phyloP scores from a whole-genome alignment of 2,113 vertebrate genomes.

The Cryptotis parvus region DNA sequence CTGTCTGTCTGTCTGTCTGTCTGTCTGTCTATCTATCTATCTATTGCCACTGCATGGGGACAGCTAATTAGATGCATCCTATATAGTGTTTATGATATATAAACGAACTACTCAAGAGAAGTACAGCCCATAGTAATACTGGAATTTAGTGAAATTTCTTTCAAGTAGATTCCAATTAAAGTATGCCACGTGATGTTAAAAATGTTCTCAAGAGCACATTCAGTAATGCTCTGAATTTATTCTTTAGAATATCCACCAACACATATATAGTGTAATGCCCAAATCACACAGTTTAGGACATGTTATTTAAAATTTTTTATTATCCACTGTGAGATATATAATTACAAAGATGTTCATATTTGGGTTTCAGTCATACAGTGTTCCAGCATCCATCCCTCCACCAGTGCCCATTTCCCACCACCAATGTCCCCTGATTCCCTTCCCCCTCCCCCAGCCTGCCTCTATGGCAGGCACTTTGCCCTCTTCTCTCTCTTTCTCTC shows the following conservation, averaged over 20 bases:
- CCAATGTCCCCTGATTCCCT: no score
- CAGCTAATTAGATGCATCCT: background rate
- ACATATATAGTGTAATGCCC: background rate
- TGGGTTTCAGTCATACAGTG: no score
- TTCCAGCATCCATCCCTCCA: no score
- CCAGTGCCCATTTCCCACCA: no score
- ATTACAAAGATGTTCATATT: no score
- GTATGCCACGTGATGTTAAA: background rate
- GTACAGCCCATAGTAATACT: background rate
- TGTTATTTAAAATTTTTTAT: no score
- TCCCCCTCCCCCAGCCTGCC: no score
- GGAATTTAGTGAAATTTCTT: constrained; percentile 17
- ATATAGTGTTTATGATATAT: constrained; percentile 13
- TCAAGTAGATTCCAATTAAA: background rate
- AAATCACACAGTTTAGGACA: background rate
- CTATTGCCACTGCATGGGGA: background rate
- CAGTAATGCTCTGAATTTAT: background rate
- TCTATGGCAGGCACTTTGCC: no score
- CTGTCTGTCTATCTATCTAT: no score
- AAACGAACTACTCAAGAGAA: constrained; percentile 16
- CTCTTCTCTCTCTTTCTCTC: no score
- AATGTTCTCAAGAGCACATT: constrained; percentile 4
- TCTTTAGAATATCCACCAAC: background rate
- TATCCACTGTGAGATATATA: no score
- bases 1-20: no score